Evolutionary conservation across 2,113 vertebrate species (phyloP).

Genomic region (Myiozetetes cayanensis): DNA sequence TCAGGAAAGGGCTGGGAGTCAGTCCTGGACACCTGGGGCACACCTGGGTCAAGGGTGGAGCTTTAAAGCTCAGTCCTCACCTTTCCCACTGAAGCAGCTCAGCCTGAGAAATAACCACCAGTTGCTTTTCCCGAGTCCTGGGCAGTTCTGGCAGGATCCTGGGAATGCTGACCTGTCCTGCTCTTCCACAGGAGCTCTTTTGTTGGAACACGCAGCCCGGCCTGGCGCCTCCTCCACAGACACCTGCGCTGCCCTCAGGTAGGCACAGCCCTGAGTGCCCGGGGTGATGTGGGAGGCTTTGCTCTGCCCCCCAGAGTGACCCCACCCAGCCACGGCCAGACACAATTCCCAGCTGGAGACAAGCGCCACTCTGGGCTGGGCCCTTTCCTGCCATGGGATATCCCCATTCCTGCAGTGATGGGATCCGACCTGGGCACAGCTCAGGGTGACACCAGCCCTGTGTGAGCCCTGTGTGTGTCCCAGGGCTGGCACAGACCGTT

Average conservation of each 20-base stretch:
- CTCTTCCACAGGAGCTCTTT: constrained; percentile 73
- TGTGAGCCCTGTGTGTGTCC: neutral
- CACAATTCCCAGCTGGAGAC: neutral
- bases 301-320: neutral
- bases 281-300: rapidly evolving
- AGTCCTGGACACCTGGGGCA: neutral
- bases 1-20: neutral
- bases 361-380: rapidly evolving
- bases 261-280: rapidly evolving
- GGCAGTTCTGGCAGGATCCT: neutral
- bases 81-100: neutral
- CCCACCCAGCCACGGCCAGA: rapidly evolving
- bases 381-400: neutral
- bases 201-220: constrained; percentile 78
- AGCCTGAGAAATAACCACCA: neutral
- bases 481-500: rapidly evolving
- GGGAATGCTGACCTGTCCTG: rapidly evolving
- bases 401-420: rapidly evolving
- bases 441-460: neutral
- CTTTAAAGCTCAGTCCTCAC: neutral
- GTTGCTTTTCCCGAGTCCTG: rapidly evolving
- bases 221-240: constrained; percentile 66
- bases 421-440: neutral
- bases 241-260: constrained; percentile 72
- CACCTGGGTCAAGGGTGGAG: neutral